A percentile compares a stretch with the other conserved stretches of the same genome.
These are phyloP conservation scores for Excalfactoria chinensis DNA, from an alignment of 2,113 vertebrate species.

Conservation along the genomic window DNA sequence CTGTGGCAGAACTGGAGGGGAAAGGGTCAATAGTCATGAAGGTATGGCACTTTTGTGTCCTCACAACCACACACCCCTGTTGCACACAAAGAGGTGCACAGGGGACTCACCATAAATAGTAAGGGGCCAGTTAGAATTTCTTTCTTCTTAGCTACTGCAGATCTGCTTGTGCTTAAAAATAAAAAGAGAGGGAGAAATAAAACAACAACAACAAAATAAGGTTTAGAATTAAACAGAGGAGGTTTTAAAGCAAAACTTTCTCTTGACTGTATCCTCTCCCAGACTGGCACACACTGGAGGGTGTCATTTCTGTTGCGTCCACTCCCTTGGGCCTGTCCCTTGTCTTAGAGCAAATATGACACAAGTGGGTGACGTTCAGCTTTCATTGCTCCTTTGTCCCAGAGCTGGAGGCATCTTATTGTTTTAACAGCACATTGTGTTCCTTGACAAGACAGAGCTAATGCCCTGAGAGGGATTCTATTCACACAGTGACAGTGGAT, in stretches of 20 bases:
- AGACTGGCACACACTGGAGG: neutral
- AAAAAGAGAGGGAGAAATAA: neutral
- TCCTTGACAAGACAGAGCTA: conserved; percentile 36
- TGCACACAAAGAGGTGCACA: neutral
- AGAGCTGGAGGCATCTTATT: conserved; percentile 30
- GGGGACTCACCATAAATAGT: neutral
- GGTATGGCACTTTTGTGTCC: fast-evolving
- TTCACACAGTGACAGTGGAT: conserved; percentile 29
- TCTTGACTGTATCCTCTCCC: neutral
- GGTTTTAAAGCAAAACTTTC: neutral
- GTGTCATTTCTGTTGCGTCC: neutral
- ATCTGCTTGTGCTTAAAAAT: neutral
- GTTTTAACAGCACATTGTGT: neutral
- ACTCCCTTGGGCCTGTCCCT: neutral
- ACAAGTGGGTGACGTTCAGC: neutral
- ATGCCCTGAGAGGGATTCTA: conserved; percentile 10
- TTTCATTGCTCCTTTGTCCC: conserved; percentile 23
- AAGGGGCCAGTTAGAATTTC: neutral
- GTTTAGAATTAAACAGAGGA: neutral
- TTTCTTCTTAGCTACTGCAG: neutral
- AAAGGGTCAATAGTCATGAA: neutral
- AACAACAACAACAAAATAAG: too few relatives aligned
- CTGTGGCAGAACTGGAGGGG: neutral
- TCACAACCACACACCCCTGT: neutral
- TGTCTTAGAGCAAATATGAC: neutral